A percentile compares a stretch with the other conserved stretches of the same genome.
These are phyloP conservation scores for Myrmecophaga tridactyla DNA, from an alignment of 2,113 vertebrate species.

Conservation along the genomic window DNA sequence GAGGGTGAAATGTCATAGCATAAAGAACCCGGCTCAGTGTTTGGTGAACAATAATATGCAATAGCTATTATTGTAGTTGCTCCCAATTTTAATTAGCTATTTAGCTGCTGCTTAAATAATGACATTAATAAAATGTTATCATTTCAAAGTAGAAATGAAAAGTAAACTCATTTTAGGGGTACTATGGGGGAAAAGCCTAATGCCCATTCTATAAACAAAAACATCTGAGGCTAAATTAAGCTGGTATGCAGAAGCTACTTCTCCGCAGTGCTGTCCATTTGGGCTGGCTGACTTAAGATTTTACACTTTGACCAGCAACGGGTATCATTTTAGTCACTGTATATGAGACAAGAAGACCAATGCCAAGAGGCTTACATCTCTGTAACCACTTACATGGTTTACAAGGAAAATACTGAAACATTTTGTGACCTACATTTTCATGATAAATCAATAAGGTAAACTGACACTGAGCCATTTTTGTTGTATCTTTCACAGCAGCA, in stretches of 20 bases:
- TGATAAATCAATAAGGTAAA: background rate
- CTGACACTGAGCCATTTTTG: background rate
- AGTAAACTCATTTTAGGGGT: background rate
- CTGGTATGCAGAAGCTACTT: background rate
- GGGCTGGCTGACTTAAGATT: background rate
- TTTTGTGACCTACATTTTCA: background rate
- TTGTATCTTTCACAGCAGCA: background rate
- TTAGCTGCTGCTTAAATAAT: background rate
- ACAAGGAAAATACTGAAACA: background rate
- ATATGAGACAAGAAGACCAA: background rate
- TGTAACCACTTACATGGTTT: background rate
- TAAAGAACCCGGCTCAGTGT: background rate
- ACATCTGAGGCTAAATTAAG: background rate
- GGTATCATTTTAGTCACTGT: background rate
- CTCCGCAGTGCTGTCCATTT: background rate
- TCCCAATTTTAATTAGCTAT: background rate
- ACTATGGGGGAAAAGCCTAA: background rate
- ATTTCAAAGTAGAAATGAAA: slow-evolving; percentile 42
- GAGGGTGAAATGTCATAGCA: background rate
- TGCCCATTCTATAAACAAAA: background rate
- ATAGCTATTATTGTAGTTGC: background rate
- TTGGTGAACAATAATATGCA: background rate
- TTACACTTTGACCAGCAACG: background rate
- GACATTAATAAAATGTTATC: no score
- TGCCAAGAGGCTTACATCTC: background rate